These are phyloP conservation scores for Actinia equina DNA, from an alignment of 64 coral and sea anemone species.

Conservation along the genomic window DNA sequence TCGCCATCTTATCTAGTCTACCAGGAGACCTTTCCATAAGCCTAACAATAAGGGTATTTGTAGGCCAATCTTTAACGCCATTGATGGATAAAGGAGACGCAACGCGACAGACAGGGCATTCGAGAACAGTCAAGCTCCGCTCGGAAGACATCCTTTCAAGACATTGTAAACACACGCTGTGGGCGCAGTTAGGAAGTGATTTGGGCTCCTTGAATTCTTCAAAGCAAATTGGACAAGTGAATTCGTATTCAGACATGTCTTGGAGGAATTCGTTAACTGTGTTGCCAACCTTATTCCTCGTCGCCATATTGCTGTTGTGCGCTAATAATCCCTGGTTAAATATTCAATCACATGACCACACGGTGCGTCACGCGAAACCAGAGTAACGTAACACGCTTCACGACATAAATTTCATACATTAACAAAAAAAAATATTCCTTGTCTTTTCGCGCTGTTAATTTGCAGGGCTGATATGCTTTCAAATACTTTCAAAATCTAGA, in stretches of 20 bases:
- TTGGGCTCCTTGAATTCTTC: conserved; percentile 78
- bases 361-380: neutral
- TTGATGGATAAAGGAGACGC: conserved; percentile 32
- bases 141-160: conserved; percentile 53
- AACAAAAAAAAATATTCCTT: too few relatives aligned
- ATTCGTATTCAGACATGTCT: conserved; percentile 44
- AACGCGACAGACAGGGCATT: conserved; percentile 57
- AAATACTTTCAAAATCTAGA: too few relatives aligned
- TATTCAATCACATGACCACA: neutral
- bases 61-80: conserved; percentile 54
- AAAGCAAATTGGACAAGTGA: conserved; percentile 70
- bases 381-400: too few relatives aligned
- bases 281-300: conserved; percentile 4
- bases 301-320: neutral
- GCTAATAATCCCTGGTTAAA: neutral
- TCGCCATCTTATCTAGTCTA: conserved; percentile 41
- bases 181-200: conserved; percentile 71
- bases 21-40: conserved; percentile 60
- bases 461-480: too few relatives aligned
- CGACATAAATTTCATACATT: too few relatives aligned
- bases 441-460: too few relatives aligned
- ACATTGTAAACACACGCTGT: conserved; percentile 55
- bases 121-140: neutral
- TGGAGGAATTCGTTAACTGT: neutral
- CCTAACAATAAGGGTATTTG: conserved; percentile 62